Conservation (phyloP, 2,888 invertebrate genomes). For the Orthosia gothica region DNA sequence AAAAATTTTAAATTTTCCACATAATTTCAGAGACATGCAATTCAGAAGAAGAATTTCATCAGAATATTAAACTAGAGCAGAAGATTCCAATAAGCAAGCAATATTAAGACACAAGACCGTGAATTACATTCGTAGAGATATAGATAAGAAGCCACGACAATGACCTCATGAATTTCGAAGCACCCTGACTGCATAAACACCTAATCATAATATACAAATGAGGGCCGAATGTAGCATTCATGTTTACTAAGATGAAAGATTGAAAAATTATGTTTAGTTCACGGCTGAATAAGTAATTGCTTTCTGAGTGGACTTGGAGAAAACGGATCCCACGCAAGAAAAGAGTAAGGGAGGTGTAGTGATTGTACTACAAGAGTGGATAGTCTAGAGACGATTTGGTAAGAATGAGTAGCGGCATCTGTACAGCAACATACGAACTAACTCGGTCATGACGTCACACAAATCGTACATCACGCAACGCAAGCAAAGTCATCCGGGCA, state of each 20-base stretch:
- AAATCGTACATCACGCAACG: too few species aligned
- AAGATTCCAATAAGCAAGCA: not conserved
- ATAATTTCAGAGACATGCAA: not conserved
- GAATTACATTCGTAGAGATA: slow-evolving; percentile 30
- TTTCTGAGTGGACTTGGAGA: slow-evolving; percentile 9
- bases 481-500: too few species aligned
- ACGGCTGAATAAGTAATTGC: slow-evolving; percentile 39
- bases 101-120: slow-evolving; percentile 22
- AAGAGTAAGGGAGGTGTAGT: not conserved
- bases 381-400: not conserved
- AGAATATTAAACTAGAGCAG: slow-evolving; percentile 9
- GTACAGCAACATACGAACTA: not conserved
- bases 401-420: not conserved
- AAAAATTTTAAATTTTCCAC: not conserved
- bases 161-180: slow-evolving; percentile 76
- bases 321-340: slow-evolving; percentile 1
- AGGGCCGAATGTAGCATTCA: slow-evolving; percentile 57
- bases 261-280: slow-evolving; percentile 42
- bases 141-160: slow-evolving; percentile 66
- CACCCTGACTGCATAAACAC: slow-evolving; percentile 66
- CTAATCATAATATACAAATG: slow-evolving; percentile 67
- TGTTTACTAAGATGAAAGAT: slow-evolving; percentile 58
- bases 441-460: too few species aligned
- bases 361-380: not conserved
- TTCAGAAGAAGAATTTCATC: slow-evolving; percentile 13